Evolutionary conservation across 2,888 invertebrate species (phyloP).

Genomic region (Philonicus albiceps): DNA sequence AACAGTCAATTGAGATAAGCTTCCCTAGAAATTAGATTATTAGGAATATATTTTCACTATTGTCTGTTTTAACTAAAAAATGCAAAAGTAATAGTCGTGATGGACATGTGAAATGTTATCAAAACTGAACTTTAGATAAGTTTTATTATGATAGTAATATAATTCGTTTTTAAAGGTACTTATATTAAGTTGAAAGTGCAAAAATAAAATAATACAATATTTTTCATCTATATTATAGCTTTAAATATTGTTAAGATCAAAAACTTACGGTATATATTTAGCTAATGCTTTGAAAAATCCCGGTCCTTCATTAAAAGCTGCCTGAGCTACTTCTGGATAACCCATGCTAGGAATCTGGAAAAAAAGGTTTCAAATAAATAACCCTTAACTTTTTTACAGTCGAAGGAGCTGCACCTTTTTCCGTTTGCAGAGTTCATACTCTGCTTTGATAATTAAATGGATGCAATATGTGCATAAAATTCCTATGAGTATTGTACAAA

Average conservation of each 20-base stretch:
- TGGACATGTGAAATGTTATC: background rate
- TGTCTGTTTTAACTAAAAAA: background rate
- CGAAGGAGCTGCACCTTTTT: conserved; percentile 58
- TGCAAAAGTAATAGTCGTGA: background rate
- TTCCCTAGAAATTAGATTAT: background rate
- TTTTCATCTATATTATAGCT: background rate
- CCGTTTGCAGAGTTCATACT: conserved; percentile 69
- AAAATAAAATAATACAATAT: too few relatives aligned
- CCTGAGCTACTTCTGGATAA: conserved; percentile 83
- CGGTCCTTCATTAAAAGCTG: conserved; percentile 81
- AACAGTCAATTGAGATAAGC: background rate
- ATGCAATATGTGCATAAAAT: conserved; percentile 93
- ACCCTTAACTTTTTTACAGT: background rate
- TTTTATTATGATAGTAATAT: background rate
- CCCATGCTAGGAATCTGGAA: conserved; percentile 70
- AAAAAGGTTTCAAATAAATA: background rate
- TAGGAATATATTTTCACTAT: background rate
- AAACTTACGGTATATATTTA: conserved; percentile 73
- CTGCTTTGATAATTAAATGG: conserved; percentile 76
- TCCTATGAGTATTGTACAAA: conserved; percentile 85
- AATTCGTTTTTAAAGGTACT: too few relatives aligned
- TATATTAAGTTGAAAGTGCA: too few relatives aligned
- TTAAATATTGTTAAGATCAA: background rate
- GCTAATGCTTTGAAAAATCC: conserved; percentile 70
- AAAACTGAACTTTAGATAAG: background rate